phyloP scores from a whole-genome alignment of 2,113 vertebrate species.

The Candoia aspera region DNA sequence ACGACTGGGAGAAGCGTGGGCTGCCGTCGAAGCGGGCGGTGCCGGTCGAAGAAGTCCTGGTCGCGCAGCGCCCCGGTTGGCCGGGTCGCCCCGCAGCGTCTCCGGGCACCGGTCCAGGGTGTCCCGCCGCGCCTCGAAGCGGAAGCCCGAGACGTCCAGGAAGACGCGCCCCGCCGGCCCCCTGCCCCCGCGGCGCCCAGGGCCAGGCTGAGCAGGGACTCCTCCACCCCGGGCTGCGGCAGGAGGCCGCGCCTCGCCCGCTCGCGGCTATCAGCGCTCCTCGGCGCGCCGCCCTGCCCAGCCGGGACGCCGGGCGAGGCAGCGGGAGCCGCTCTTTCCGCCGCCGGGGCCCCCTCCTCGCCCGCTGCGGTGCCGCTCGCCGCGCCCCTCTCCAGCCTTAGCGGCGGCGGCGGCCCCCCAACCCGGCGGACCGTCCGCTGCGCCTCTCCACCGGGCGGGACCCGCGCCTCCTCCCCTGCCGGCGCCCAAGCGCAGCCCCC shows the following conservation, averaged over 20 bases:
- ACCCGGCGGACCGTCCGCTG: background rate
- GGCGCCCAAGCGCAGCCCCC: background rate
- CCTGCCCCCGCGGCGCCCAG: constrained; percentile 53
- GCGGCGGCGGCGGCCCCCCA: background rate
- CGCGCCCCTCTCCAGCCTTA: constrained; percentile 45
- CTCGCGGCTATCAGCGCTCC: constrained; percentile 21
- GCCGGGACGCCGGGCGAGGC: constrained; percentile 45
- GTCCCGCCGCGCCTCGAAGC: constrained; percentile 93
- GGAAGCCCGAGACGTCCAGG: constrained; percentile 93
- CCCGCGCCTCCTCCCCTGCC: background rate
- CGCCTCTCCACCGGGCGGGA: background rate
- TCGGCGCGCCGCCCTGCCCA: constrained; percentile 62
- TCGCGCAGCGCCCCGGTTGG: constrained; percentile 90
- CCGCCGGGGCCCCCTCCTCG: constrained; percentile 62
- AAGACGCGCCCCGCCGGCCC: constrained; percentile 65
- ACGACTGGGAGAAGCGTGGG: constrained; percentile 95
- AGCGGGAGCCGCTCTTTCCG: too few relatives aligned
- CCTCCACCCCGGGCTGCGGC: too few relatives aligned
- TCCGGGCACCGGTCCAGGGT: constrained; percentile 96
- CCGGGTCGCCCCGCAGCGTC: constrained; percentile 90
- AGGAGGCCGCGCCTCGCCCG: background rate
- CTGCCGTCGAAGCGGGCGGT: constrained; percentile 96
- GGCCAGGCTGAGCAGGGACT: background rate
- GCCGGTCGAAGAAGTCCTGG: constrained; percentile 98
- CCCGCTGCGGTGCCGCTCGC: constrained; percentile 44